Base-by-base conservation (phyloP, 2,888 invertebrate genomes). In the Athalia cordata region DNA sequence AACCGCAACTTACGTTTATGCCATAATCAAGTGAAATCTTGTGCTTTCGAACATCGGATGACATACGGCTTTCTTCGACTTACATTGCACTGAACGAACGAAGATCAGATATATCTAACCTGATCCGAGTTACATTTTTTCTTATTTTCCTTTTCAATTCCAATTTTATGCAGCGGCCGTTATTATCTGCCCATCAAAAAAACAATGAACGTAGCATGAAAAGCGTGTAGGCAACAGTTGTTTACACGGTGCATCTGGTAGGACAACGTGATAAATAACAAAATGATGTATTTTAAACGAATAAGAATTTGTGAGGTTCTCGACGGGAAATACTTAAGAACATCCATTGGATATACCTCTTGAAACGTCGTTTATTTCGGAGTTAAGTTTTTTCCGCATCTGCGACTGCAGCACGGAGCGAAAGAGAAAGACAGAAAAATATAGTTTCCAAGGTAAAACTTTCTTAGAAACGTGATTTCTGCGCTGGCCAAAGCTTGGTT, bases 1-100 rank as follows among this genome's bases (percentile, higher is more conserved):
- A 72, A 72, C 72, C 57, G 59, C n/a, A n/a, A 59, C 59, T 72
- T 72, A 72, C 72, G 72, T 72, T 57, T 72, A 47, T 57, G 47
- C 47, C 15, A 3, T 9, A 72, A 59, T 47, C 59, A 59, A 43
- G 8, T n/a, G 72, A 7, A 72, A 72, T 72, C 72, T 72, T 59
- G 72, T 72, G 59, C 59, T 45, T 11, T 59, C 45, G 57, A 57
- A 47, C 47, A 52, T 57, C 59, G 59, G 57, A 72, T 45, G 57
- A 13, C 8, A 15, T 57, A 13, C 72, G 72, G 45, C 72, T 59
- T 59, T 72, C 59, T 57, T 72, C 72, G 72, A 57, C 72, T 57
- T 72, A 45, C 45, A 13, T 59, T 29, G 29, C 29, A 29, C 29
- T 29, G 29, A 29, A 29, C 29, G 29, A 29, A 29, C 29, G 29